Base-by-base conservation (phyloP, 2,113 vertebrate genomes). In the Pollimyrus isidori region DNA sequence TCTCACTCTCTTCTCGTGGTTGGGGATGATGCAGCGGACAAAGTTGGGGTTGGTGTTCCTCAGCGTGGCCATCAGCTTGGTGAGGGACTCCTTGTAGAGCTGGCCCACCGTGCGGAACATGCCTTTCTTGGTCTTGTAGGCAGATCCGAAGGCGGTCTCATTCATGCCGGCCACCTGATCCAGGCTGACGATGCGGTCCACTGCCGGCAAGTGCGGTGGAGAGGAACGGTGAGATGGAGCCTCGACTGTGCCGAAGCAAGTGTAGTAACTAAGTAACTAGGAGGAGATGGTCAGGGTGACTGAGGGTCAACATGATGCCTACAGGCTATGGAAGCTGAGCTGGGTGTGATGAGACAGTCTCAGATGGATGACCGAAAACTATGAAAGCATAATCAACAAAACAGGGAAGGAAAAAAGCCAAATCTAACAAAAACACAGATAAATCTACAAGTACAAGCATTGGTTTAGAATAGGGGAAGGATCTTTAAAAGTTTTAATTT, bases 151-250 rank as follows among this genome's bases (percentile, higher is more conserved):
- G 0, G 98, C 97, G 0, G 98, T 99, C 94, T 99, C 98, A 0
- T 97, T 98, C 96, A 99, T 99, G 0, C 98, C 98, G 0, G 98
- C 98, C 90, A 99, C 98, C 93, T 99, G 98, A 93, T 99, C 98
- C 94, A 99, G 96, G 86, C 98, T 98, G 90, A 99, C 98, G 5
- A 99, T 99, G 1, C 98, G 98, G 94, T 99, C 98, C 92, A 99
- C 98, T 99, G 94, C 42, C 4, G 65, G 50, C 76, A 52, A n/a
- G 30, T 23, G 69, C 26, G 58, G 15, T 86, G 48, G 21, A 21
- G 87, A 87, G 52, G 19, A 9, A n/a, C 19, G 23, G 83, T 89
- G 45, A 88, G 56, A 76, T n/a, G 85, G 39, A 46, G 35, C 30
- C 30, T 26, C 3, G 0, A 50, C 35, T 48, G 11, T 30, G 62